Percentiles rank a stretch among this genome's conserved stretches.
These are phyloP conservation scores for Patella pellucida DNA, from an alignment of 2,888 invertebrate genomes.

Conservation along the genomic window DNA sequence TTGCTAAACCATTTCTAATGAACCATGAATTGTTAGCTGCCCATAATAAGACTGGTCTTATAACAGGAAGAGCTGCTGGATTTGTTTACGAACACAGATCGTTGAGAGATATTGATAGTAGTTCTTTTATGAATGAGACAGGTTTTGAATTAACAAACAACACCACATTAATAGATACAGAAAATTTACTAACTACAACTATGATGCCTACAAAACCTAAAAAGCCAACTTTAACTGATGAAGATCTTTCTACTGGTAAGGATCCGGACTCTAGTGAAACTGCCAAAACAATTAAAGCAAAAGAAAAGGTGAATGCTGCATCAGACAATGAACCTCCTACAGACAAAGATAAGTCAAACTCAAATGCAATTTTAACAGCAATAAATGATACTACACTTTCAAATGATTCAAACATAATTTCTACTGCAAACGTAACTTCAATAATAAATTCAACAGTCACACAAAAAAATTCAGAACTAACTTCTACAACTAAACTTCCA, in stretches of 20 bases:
- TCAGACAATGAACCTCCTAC: too few species aligned
- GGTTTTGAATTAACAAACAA: too few species aligned
- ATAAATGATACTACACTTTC: slow-evolving; percentile 11
- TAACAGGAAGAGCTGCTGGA: slow-evolving; percentile 2
- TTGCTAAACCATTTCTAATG: slow-evolving; percentile 71
- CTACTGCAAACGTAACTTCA: neutral
- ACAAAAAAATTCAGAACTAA: neutral
- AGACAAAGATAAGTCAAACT: neutral
- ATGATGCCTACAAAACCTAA: neutral
- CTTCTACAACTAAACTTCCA: neutral
- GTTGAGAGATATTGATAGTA: too few species aligned
- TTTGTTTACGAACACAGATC: too few species aligned
- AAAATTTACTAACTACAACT: neutral
- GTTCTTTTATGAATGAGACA: too few species aligned
- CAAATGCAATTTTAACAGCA: slow-evolving; percentile 3
- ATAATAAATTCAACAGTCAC: neutral
- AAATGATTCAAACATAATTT: neutral
- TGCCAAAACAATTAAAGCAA: neutral
- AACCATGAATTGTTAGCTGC: neutral
- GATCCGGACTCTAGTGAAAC: neutral
- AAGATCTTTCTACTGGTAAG: neutral
- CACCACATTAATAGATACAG: too few species aligned
- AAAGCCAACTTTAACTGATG: neutral
- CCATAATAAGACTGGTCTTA: neutral
- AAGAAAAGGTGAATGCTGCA: neutral